Evolutionary conservation across 1,140 invertebrate species (phyloP).

Genomic region (Piezodorus guildinii): DNA sequence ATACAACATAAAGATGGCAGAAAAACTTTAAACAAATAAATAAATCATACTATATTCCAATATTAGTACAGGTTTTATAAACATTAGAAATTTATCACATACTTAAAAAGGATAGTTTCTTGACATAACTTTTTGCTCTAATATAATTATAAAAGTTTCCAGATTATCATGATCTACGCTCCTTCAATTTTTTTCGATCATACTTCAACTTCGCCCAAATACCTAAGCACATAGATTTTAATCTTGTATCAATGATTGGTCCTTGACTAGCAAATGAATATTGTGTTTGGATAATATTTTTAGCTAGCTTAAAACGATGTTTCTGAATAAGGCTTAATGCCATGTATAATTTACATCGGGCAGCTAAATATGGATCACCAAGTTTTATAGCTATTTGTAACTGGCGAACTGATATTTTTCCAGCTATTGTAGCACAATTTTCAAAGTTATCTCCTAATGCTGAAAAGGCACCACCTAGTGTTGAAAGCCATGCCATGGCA

Average conservation of each 20-base stretch:
- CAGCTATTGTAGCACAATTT: conserved; percentile 71
- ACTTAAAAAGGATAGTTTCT: too few species aligned
- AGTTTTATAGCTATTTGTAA: conserved; percentile 63
- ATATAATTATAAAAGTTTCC: too few species aligned
- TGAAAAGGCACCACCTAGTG: conserved; percentile 87
- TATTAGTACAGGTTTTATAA: too few species aligned
- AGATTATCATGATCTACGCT: too few species aligned
- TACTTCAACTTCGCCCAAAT: conserved; percentile 72
- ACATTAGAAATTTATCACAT: too few species aligned
- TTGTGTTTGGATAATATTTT: conserved; percentile 50
- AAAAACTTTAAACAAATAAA: too few species aligned
- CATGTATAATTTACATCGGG: conserved; percentile 71
- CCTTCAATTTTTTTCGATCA: conserved; percentile 25
- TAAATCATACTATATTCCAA: too few species aligned
- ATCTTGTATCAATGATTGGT: conserved; percentile 41
- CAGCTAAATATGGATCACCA: conserved; percentile 63
- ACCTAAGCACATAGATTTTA: conserved; percentile 69
- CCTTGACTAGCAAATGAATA: conserved; percentile 42
- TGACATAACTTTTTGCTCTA: too few species aligned
- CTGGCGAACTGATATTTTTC: conserved; percentile 73
- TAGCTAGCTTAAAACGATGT: conserved; percentile 49
- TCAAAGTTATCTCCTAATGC: conserved; percentile 75
- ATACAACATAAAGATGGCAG: too few species aligned
- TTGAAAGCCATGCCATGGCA: conserved; percentile 89
- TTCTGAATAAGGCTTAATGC: conserved; percentile 80